A percentile compares a stretch with the other conserved stretches of the same genome.
Conservation (phyloP, 2,113 vertebrate species). For the Ceuthmochares aereus region DNA sequence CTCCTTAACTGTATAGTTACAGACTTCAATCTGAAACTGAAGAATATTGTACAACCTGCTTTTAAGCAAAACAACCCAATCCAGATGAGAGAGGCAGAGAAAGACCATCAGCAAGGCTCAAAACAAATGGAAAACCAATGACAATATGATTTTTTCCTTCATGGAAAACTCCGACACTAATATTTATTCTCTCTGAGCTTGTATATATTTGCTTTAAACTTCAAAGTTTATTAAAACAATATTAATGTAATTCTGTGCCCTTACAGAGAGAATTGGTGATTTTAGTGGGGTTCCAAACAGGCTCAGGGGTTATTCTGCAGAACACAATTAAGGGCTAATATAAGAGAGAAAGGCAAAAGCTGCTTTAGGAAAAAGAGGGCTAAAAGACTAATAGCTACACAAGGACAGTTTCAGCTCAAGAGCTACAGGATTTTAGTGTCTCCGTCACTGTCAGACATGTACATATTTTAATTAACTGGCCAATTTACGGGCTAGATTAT, state of each 20-base stretch:
- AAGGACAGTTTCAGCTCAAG: neutral
- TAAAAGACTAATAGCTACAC: neutral
- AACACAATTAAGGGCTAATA: neutral
- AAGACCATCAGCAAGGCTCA: slow-evolving; percentile 14
- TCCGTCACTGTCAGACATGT: neutral
- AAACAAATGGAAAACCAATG: slow-evolving; percentile 33
- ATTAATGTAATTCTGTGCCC: neutral
- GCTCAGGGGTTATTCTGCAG: neutral
- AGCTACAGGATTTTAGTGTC: neutral
- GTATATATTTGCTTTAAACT: neutral
- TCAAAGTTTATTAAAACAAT: neutral
- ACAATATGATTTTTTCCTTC: neutral
- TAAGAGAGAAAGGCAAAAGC: neutral
- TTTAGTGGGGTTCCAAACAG: neutral
- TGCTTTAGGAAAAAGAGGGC: neutral
- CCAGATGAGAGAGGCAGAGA: neutral
- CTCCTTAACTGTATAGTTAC: neutral
- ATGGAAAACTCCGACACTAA: neutral
- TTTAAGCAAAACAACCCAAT: slow-evolving; percentile 26
- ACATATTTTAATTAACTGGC: neutral
- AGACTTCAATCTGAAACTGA: neutral
- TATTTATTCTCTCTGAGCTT: slow-evolving; percentile 6
- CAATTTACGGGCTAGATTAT: fast-evolving
- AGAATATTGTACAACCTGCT: slow-evolving; percentile 41
- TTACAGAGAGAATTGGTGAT: neutral